These are phyloP conservation scores for Rhingia campestris DNA, from an alignment of 2,888 invertebrate genomes.

Conservation along the genomic window DNA sequence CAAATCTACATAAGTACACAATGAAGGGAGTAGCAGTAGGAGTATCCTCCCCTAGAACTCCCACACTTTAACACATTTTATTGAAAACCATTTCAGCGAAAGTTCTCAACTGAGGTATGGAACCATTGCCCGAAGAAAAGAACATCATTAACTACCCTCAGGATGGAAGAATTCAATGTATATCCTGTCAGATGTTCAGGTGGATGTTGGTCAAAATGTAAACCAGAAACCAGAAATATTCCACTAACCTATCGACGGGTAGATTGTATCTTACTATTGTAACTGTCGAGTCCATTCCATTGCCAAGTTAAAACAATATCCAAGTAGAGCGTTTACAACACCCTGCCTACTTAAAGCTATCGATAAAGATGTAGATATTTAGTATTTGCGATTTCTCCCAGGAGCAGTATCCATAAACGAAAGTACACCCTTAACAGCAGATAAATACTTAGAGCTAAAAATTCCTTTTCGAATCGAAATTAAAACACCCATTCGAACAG, in stretches of 20 bases:
- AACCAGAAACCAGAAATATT: constrained; percentile 11
- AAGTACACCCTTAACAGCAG: constrained; percentile 42
- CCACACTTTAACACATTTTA: constrained; percentile 65
- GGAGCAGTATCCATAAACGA: constrained; percentile 30
- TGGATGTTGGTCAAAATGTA: not conserved
- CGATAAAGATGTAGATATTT: constrained; percentile 30
- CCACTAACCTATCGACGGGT: not conserved
- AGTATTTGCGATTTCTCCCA: not conserved
- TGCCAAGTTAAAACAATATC: constrained; percentile 11
- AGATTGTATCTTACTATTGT: not conserved
- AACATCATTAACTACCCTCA: constrained; percentile 50
- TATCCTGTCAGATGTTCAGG: constrained; percentile 5
- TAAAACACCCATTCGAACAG: constrained; percentile 19
- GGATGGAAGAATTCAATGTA: constrained; percentile 16
- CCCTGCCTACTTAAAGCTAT: constrained; percentile 24
- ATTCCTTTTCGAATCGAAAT: constrained; percentile 49
- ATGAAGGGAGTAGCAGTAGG: not conserved
- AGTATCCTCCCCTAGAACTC: constrained; percentile 8
- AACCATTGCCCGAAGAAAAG: constrained; percentile 7
- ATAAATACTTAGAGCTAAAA: constrained; percentile 46
- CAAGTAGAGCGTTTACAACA: not conserved
- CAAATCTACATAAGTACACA: constrained; percentile 69
- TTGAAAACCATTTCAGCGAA: constrained; percentile 63
- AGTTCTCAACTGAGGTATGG: not conserved
- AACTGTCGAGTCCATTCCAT: not conserved